Percentiles rank a stretch among this genome's conserved stretches.
These are phyloP conservation scores for Psophia crepitans DNA, from an alignment of 2,113 vertebrate species.

Conservation along the genomic window DNA sequence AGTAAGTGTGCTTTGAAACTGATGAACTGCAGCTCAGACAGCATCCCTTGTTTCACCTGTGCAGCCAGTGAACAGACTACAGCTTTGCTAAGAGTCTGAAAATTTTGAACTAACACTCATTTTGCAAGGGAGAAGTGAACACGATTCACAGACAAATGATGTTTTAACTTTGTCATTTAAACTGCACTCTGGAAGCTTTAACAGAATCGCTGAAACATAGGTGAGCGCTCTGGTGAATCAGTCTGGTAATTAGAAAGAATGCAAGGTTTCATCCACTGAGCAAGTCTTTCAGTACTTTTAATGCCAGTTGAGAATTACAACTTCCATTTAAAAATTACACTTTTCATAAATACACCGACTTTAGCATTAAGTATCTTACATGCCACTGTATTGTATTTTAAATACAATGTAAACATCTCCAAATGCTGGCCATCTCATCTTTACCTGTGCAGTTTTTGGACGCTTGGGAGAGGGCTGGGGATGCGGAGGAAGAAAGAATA, in stretches of 20 bases:
- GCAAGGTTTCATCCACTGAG: neutral
- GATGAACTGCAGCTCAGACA: neutral
- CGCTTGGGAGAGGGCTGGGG: neutral
- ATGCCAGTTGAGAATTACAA: conserved; percentile 71
- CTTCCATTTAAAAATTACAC: conserved; percentile 74
- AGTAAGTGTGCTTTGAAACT: neutral
- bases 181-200: neutral
- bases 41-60: neutral
- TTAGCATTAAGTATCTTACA: conserved; percentile 71
- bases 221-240: neutral
- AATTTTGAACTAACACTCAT: neutral
- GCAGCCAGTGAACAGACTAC: neutral
- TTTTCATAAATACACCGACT: conserved; percentile 73
- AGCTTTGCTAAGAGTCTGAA: neutral
- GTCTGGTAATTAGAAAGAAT: neutral
- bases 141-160: neutral
- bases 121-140: neutral
- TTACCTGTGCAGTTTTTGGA: conserved; percentile 68
- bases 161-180: neutral
- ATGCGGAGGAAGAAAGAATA: neutral
- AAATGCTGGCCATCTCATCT: conserved; percentile 64
- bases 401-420: conserved; percentile 74
- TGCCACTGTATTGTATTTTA: conserved; percentile 70
- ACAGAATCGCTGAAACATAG: accelerated
- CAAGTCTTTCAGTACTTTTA: conserved; percentile 67